A percentile compares a stretch with the other conserved stretches of the same genome.
Evolutionary conservation across 2,888 invertebrate species (phyloP).

Genomic region (Harmothoe impar): DNA sequence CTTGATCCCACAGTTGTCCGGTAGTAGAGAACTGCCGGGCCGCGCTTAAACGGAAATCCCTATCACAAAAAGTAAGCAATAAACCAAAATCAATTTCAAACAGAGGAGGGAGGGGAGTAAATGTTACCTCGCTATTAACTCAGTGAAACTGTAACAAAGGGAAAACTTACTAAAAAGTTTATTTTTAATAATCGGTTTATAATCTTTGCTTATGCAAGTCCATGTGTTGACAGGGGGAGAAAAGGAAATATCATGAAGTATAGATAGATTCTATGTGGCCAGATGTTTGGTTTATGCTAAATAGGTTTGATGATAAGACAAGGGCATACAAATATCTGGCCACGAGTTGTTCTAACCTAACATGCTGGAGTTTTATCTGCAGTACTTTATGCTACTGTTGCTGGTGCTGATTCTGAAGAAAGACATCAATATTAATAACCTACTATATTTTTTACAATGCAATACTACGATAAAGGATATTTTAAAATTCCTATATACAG

Average conservation of each 20-base stretch:
- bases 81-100: conserved; percentile 37
- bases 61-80: conserved; percentile 53
- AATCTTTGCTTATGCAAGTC: neutral
- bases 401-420: too few species aligned
- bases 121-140: neutral
- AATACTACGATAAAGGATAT: too few species aligned
- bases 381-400: neutral
- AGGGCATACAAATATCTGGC: conserved; percentile 19
- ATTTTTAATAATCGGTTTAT: neutral
- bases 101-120: neutral
- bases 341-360: neutral
- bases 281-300: neutral
- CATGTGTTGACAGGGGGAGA: conserved; percentile 53
- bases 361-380: conserved; percentile 12
- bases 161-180: too few species aligned
- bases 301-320: neutral
- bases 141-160: neutral
- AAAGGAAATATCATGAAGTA: neutral
- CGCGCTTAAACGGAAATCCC: conserved; percentile 50
- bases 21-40: conserved; percentile 47
- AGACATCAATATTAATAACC: too few species aligned
- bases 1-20: conserved; percentile 50
- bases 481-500: too few species aligned
- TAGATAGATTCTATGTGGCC: neutral
- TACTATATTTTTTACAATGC: too few species aligned